Evolutionary conservation across 2,113 vertebrate species (phyloP).

Genomic region (Nycticorax nycticorax): DNA sequence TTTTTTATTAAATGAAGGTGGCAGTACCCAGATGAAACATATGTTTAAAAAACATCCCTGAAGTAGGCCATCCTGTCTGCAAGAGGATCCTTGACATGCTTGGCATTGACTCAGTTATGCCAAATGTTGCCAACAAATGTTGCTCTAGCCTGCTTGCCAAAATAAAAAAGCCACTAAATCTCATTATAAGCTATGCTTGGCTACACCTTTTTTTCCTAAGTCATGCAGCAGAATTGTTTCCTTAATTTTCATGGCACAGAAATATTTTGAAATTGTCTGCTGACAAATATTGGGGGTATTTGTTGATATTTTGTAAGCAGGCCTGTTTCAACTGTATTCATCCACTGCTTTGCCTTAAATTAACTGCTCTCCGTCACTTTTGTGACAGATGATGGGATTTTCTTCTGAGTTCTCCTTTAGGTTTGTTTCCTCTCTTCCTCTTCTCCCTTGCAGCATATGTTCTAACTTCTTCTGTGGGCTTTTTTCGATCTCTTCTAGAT

Average conservation of each 20-base stretch:
- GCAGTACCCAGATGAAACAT: background rate
- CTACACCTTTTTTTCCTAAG: background rate
- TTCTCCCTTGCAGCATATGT: background rate
- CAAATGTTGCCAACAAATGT: slow-evolving; percentile 65
- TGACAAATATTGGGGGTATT: background rate
- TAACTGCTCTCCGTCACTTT: background rate
- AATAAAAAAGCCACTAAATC: background rate
- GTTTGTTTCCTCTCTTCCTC: background rate
- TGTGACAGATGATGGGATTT: background rate
- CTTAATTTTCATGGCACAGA: background rate
- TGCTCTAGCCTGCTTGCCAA: slow-evolving; percentile 45
- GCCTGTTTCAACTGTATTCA: background rate
- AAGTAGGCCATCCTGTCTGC: slow-evolving; percentile 35
- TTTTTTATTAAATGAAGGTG: background rate
- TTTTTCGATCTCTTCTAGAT: background rate
- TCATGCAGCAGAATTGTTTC: background rate
- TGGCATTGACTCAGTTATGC: slow-evolving; percentile 30
- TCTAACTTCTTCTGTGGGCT: background rate
- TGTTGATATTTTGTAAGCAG: background rate
- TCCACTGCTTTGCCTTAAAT: background rate
- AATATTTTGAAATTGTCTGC: background rate
- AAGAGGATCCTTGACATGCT: slow-evolving; percentile 57
- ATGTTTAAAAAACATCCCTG: background rate
- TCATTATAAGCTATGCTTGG: background rate
- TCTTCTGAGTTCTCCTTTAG: background rate